Evolutionary conservation across 2,888 invertebrate genomes (phyloP).

Genomic region (Chorisops tibialis): DNA sequence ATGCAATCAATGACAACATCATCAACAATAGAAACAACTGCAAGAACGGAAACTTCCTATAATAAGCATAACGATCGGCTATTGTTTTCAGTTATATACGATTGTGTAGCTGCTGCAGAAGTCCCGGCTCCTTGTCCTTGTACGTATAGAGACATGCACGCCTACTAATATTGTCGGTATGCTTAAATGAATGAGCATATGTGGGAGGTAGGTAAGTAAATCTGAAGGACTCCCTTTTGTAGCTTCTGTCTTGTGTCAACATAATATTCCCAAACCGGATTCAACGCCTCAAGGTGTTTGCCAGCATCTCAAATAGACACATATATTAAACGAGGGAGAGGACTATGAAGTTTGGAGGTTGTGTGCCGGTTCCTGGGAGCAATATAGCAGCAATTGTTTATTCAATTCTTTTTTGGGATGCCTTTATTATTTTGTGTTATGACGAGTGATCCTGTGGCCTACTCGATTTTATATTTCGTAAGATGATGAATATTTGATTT

Average conservation of each 20-base stretch:
- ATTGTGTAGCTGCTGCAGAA: neutral
- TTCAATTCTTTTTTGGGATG: neutral
- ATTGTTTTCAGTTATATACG: neutral
- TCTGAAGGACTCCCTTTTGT: neutral
- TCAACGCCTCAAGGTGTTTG: conserved; percentile 38
- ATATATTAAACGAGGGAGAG: conserved; percentile 28
- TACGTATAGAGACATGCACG: no score
- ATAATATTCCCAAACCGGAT: conserved; percentile 37
- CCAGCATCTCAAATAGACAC: conserved; percentile 33
- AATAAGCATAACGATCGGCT: conserved; percentile 6
- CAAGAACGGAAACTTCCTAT: conserved; percentile 8
- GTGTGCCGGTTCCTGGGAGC: conserved; percentile 13
- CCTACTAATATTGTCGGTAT: neutral
- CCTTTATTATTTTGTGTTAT: no score
- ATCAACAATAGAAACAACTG: neutral
- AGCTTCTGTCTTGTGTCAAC: conserved; percentile 33
- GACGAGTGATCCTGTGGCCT: no score
- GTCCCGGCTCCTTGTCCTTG: neutral
- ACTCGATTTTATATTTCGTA: no score
- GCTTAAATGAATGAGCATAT: neutral
- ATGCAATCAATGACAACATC: conserved; percentile 5
- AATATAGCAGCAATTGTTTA: conserved; percentile 23
- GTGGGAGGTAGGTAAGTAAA: neutral
- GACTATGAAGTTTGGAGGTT: conserved; percentile 17
- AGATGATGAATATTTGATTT: no score